A percentile compares a stretch with the other conserved stretches of the same genome.
phyloP scores from a whole-genome alignment of 2,797 vertebrate genomes.

The Fistularia commersonii region DNA sequence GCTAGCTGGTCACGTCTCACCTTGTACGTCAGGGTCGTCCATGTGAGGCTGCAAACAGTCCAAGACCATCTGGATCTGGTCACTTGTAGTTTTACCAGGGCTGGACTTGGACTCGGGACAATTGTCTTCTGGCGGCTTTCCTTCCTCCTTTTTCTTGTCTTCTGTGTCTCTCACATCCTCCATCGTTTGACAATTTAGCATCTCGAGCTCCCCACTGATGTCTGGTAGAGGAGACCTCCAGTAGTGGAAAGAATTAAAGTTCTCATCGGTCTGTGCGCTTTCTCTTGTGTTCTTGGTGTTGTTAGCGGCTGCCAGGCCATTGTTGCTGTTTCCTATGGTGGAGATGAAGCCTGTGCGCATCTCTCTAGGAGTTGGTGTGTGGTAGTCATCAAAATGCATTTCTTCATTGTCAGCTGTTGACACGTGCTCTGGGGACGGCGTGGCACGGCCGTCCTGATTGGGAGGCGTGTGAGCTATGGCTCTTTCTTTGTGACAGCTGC shows the following conservation, averaged over 20 bases:
- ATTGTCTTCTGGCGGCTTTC: constrained; percentile 36
- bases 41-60: constrained; percentile 85
- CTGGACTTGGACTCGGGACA: constrained; percentile 42
- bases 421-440: constrained; percentile 52
- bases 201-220: constrained; percentile 83
- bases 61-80: constrained; percentile 86
- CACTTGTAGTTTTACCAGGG: constrained; percentile 76
- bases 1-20: too few relatives aligned
- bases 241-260: constrained; percentile 83
- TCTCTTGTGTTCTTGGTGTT: constrained; percentile 52
- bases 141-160: constrained; percentile 36
- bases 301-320: constrained; percentile 36
- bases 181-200: constrained; percentile 67
- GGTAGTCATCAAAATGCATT: constrained; percentile 44
- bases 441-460: constrained; percentile 64
- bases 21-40: constrained; percentile 87
- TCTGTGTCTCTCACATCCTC: constrained; percentile 38
- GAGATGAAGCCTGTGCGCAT: constrained; percentile 9
- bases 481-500: constrained; percentile 46
- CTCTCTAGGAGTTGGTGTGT: constrained; percentile 21
- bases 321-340: constrained; percentile 17
- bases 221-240: constrained; percentile 88
- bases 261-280: constrained; percentile 65
- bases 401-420: constrained; percentile 43
- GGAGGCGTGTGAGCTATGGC: constrained; percentile 52